Evolutionary conservation across 2,113 vertebrate genomes (phyloP), one percentile per base, ranked within the genome.

Genomic region (Chauna torquata): DNA sequence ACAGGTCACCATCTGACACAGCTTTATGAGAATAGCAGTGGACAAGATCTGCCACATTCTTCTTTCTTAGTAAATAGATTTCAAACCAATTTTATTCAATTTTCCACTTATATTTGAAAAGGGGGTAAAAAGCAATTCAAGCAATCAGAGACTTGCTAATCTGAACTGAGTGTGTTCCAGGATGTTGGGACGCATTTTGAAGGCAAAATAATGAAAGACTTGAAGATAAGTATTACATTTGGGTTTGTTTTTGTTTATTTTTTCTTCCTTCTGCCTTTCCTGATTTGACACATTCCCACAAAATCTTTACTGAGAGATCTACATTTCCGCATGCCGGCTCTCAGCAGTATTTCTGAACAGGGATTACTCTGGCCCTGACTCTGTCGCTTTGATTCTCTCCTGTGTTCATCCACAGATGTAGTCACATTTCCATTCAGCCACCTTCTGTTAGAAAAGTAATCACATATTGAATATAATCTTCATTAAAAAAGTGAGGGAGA

Each of bases 351-450:
- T 65, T 86, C 74, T 89, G 23, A 49, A 78, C 23, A 78, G 11
- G 14, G 9, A 7, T 38, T 82, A 7, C 62, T 66, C 70, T 44
- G 44, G n/a, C 12, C 4, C 25, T 0, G 1, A 1, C 23, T 81
- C 12, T 4, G 6, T 55, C 74, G n/a, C 36, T 80, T 84, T 34
- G 52, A 61, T 83, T 74, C 40, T 15, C 5, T 65, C 92, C 24
- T 36, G 5, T 70, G 23, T 69, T 70, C 45, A 49, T 34, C 40
- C 8, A 1, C 52, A 17, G 47, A 45, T 58, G 23, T 40, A 47
- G 8, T 62, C 34, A 44, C 16, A 49, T 72, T 95, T 61, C 49
- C 19, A 13, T 57, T 72, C 25, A 47, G 77, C 72, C 1, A 27
- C 11, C 55, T 42, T 25, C 76, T 86, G 3, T 72, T 64, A 76